Base-by-base conservation (phyloP, 2,888 invertebrate species). In the Ectemnius continuus region DNA sequence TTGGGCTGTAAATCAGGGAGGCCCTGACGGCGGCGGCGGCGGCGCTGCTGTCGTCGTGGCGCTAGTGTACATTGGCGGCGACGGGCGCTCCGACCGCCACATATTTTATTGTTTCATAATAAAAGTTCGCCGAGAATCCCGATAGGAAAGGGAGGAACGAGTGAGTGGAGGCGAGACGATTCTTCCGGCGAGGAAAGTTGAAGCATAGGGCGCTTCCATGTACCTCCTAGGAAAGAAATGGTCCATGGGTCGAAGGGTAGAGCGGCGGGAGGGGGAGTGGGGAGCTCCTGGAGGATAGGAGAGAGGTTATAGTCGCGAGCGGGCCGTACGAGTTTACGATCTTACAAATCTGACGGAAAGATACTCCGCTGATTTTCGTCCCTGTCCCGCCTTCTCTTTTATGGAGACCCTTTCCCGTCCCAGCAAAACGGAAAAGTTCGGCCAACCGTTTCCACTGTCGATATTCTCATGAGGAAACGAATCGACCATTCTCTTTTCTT, bases 91-190 rank as follows among this genome's bases (percentile, higher is more conserved):
- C 64, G 82, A 84, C 84, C 83, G 80, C 83, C 84, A 86, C 87
- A 87, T 89, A 87, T 89, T 90, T 88, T 88, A 89, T 89, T 89
- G 88, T 89, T 88, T 88, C 86, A 86, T 88, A 90, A 89, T 89
- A 90, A 89, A 90, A 90, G 85, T 89, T 89, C 81, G 70, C 75
- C 77, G 66, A 36, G 36, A 36, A 71, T 83, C 78, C 76, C 84
- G 83, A 84, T 85, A 84, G 75, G 69, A 58, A 67, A 67, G 70
- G 72, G 71, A 28, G 70, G 48, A 5, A n/a, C 13, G 20, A 20
- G 58, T 47, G 48, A 36, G 36, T 36, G 36, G 36, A 36, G 36
- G 36, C 36, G 36, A 36, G 36, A 36, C 36, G 36, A 36, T 36
- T 36, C 36, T 36, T 6, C 36, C 36, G 36, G 36, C 36, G 36